Conservation (phyloP, 2,113 vertebrate species). For the Lophura nycthemera region DNA sequence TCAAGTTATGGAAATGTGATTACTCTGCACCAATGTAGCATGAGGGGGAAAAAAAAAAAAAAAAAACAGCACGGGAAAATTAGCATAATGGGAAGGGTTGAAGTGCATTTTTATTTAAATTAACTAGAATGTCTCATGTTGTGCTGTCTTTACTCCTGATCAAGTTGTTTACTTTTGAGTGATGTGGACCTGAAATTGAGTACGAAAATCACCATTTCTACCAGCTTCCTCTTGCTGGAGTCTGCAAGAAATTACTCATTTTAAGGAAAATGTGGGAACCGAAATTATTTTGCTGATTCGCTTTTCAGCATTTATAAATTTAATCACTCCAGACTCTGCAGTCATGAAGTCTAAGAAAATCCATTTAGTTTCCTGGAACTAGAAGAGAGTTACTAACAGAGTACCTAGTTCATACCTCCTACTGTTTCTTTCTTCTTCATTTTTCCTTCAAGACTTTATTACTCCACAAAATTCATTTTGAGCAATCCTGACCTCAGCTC, state of each 20-base stretch:
- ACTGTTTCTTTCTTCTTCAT: slow-evolving; percentile 35
- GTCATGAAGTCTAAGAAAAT: background rate
- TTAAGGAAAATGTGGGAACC: background rate
- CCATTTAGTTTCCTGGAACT: slow-evolving; percentile 10
- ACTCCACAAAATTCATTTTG: slow-evolving; percentile 49
- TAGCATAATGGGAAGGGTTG: background rate
- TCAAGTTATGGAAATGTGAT: slow-evolving; percentile 53
- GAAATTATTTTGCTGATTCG: background rate
- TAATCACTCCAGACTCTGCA: background rate
- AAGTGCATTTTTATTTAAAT: slow-evolving; percentile 53
- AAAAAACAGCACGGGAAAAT: background rate
- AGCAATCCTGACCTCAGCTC: slow-evolving; percentile 61
- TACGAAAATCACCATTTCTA: background rate
- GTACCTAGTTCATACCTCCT: slow-evolving; percentile 40
- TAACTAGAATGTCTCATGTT: background rate
- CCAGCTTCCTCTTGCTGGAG: background rate
- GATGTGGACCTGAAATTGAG: background rate
- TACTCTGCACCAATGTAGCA: background rate
- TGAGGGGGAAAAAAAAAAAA: background rate
- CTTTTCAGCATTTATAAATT: slow-evolving; percentile 30
- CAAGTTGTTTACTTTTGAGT: slow-evolving; percentile 35
- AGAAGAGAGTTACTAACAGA: background rate
- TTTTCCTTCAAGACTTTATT: slow-evolving; percentile 61
- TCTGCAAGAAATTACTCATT: background rate
- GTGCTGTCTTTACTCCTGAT: slow-evolving; percentile 2